Conservation (phyloP, 2,113 vertebrate genomes). For the Prunella himalayana region DNA sequence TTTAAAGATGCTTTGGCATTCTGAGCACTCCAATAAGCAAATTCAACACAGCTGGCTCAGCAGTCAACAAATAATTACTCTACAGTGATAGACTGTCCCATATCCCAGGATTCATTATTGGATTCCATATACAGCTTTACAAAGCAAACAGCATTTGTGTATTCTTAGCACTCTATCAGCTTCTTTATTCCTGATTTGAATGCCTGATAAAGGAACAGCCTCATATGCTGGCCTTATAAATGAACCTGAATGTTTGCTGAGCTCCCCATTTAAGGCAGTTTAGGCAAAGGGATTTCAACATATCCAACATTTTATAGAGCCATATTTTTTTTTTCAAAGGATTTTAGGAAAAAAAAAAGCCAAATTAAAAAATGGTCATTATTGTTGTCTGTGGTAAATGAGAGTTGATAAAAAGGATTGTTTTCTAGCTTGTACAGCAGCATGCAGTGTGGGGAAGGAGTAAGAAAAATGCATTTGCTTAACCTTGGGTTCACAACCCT, state of each 20-base stretch:
- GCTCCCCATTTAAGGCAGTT: not conserved
- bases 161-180: slow-evolving; percentile 13
- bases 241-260: not conserved
- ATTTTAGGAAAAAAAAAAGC: not conserved
- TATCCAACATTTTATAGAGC: not conserved
- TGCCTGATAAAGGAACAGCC: not conserved
- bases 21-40: not conserved
- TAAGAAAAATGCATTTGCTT: not conserved
- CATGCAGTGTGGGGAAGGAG: not conserved
- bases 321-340: not conserved
- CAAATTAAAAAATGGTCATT: not conserved
- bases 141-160: not conserved
- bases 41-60: slow-evolving; percentile 40
- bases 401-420: not conserved
- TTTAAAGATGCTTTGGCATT: slow-evolving; percentile 18
- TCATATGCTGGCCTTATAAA: not conserved
- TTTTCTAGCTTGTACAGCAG: not conserved
- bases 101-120: not conserved
- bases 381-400: not conserved
- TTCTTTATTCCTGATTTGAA: slow-evolving; percentile 26
- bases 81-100: not conserved
- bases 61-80: slow-evolving; percentile 26
- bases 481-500: not conserved
- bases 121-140: not conserved
- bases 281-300: not conserved